Percentiles rank a stretch among this genome's conserved stretches.
These are phyloP conservation scores for Pachliopta kotzebuea DNA, from an alignment of 2,888 invertebrate species.

Conservation along the genomic window DNA sequence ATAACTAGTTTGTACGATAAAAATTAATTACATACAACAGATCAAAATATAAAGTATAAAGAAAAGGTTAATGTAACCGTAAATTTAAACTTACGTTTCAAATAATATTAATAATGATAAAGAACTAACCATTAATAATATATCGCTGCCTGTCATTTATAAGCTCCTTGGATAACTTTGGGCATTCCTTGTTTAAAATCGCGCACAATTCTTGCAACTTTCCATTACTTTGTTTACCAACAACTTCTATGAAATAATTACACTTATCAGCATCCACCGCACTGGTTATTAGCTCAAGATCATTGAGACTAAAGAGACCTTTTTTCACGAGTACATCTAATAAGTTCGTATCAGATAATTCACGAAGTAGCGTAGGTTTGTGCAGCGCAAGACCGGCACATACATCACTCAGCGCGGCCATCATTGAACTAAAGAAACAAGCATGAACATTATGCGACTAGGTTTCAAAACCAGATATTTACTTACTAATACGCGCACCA, in stretches of 20 bases:
- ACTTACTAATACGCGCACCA: too few species aligned
- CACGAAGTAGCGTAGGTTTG: slow-evolving; percentile 81
- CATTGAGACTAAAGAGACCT: slow-evolving; percentile 81
- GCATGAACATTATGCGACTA: too few species aligned
- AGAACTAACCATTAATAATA: slow-evolving; percentile 66
- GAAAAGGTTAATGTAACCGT: neutral
- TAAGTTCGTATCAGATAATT: slow-evolving; percentile 82
- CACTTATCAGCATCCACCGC: slow-evolving; percentile 77
- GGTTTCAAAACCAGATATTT: too few species aligned
- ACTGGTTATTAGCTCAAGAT: slow-evolving; percentile 78
- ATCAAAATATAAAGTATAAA: neutral
- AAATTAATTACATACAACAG: neutral
- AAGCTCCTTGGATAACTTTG: slow-evolving; percentile 82
- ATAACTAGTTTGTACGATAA: neutral
- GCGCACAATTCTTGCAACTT: slow-evolving; percentile 82
- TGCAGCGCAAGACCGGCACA: slow-evolving; percentile 82
- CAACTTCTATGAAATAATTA: slow-evolving; percentile 81
- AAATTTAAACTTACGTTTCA: too few species aligned
- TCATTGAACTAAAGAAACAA: slow-evolving; percentile 62
- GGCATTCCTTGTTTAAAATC: slow-evolving; percentile 82
- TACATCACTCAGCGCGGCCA: slow-evolving; percentile 78
- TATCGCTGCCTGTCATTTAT: slow-evolving; percentile 80
- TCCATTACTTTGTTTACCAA: slow-evolving; percentile 81
- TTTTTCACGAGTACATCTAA: slow-evolving; percentile 83
- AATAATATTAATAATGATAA: neutral